Evolutionary conservation across 2,113 vertebrate genomes (phyloP).

Genomic region (Scomber colias): DNA sequence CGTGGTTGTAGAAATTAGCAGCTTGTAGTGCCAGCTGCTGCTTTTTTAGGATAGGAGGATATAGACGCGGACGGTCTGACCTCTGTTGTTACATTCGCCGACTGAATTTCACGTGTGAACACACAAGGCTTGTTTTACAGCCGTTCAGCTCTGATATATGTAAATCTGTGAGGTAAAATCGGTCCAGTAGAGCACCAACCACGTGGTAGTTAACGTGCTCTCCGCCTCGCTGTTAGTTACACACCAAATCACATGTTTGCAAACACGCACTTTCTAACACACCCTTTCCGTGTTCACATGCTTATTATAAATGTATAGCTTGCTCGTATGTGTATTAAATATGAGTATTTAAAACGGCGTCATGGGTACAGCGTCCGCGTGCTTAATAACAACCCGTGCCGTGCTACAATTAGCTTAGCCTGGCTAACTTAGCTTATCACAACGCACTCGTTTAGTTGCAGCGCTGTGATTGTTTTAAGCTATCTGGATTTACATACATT

Average conservation of each 20-base stretch:
- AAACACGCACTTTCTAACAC: neutral
- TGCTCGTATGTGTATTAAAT: neutral
- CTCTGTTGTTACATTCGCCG: rapidly evolving
- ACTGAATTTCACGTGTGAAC: rapidly evolving
- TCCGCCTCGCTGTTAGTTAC: conserved; percentile 20
- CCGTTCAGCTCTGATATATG: conserved; percentile 25
- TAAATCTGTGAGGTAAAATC: conserved; percentile 57
- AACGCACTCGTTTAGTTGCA: conserved; percentile 8
- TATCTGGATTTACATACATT: rapidly evolving
- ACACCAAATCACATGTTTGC: conserved; percentile 11
- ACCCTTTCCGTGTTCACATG: rapidly evolving
- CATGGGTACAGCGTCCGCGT: neutral
- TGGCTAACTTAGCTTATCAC: conserved; percentile 45
- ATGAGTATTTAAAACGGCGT: rapidly evolving
- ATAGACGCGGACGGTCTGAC: rapidly evolving
- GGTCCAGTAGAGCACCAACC: conserved; percentile 66
- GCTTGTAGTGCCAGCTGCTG: conserved; percentile 25
- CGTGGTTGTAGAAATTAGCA: conserved; percentile 50
- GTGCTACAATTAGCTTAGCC: conserved; percentile 76
- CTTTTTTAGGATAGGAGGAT: neutral
- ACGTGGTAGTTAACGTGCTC: conserved; percentile 78
- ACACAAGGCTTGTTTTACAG: neutral
- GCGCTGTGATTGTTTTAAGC: rapidly evolving
- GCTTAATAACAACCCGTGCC: conserved; percentile 12
- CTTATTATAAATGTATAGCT: rapidly evolving